A percentile compares a stretch with the other conserved stretches of the same genome.
Evolutionary conservation across 2,888 invertebrate species (phyloP).

Genomic region (Podabrus alpinus): DNA sequence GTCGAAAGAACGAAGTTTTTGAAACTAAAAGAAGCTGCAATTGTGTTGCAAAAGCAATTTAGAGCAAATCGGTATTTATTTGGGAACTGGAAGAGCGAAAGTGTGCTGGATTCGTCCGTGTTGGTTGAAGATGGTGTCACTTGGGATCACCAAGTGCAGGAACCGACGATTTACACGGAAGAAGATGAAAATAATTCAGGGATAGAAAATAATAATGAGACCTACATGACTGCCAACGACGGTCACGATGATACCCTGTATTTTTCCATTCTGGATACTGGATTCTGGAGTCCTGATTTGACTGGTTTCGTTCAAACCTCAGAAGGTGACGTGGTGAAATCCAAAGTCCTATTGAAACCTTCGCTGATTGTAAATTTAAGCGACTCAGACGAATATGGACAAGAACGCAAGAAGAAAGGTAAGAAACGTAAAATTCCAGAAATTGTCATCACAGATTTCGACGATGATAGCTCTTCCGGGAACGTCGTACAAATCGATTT

Average conservation of each 20-base stretch:
- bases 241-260: conserved; percentile 46
- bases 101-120: conserved; percentile 20
- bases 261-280: conserved; percentile 49
- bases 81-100: conserved; percentile 8
- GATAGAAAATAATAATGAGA: conserved; percentile 45
- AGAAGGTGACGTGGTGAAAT: conserved; percentile 36
- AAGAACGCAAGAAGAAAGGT: too few relatives aligned
- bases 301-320: conserved; percentile 46
- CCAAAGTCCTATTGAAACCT: conserved; percentile 33
- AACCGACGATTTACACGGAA: conserved; percentile 30
- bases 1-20: conserved; percentile 45
- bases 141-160: conserved; percentile 35
- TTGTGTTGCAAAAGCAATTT: conserved; percentile 36
- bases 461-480: conserved; percentile 33
- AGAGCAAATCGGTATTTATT: conserved; percentile 14
- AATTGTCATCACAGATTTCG: conserved; percentile 40
- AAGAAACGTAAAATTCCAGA: conserved; percentile 27
- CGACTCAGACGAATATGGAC: too few relatives aligned
- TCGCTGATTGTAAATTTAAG: conserved; percentile 48
- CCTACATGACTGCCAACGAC: conserved; percentile 46
- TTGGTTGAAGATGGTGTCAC: conserved; percentile 28
- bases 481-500: conserved; percentile 41
- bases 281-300: conserved; percentile 40
- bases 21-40: conserved; percentile 40
- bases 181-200: conserved; percentile 33